Base-by-base conservation (phyloP, 2,888 invertebrate species). In the Hypselothyrea guttata region DNA sequence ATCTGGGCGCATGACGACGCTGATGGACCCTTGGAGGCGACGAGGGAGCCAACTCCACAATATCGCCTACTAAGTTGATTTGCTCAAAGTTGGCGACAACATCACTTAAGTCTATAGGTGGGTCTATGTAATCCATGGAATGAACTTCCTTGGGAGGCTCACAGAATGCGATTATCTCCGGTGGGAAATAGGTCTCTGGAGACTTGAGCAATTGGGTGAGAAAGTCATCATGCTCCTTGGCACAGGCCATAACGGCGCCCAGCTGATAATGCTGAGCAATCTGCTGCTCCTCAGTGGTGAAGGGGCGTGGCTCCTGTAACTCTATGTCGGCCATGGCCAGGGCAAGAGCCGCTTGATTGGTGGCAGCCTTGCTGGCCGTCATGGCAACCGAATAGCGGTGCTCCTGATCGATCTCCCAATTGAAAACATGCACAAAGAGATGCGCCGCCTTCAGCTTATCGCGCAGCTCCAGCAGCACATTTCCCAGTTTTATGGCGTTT, bases 351-450 rank as follows among this genome's bases (percentile, higher is more conserved):
- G 15, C 8, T 0, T 59, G 41, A 4, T 61, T 56, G 4, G 65
- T 58, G 4, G 60, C 53, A 8, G 46, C 16, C 4, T 62, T 65
- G 4, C 42, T 27, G 0, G 56, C 42, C 0, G 28, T 67, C 86
- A 81, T 81, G 7, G 53, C 54, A 2, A 40, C 5, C 0, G 81
- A 84, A n/a, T 67, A 84, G 15, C 77, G 84, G 56, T 81, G 67
- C 28, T 86, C 82, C 1, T 55, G 46, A 30, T 84, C 84, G 66
- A 86, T 84, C 56, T 74, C 76, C 88, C 88, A 88, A 52, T 87
- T 86, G 40, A 79, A 86, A 0, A 75, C 72, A 42, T 81, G 51
- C 4, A 88, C 57, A 15, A 59, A 55, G 11, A 87, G 30, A 49
- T 87, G 75, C 8, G 75, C 61, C 8, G 84, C 66, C 15, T 86